phyloP scores from a whole-genome alignment of 2,888 invertebrate species.

The Xanthia togata region DNA sequence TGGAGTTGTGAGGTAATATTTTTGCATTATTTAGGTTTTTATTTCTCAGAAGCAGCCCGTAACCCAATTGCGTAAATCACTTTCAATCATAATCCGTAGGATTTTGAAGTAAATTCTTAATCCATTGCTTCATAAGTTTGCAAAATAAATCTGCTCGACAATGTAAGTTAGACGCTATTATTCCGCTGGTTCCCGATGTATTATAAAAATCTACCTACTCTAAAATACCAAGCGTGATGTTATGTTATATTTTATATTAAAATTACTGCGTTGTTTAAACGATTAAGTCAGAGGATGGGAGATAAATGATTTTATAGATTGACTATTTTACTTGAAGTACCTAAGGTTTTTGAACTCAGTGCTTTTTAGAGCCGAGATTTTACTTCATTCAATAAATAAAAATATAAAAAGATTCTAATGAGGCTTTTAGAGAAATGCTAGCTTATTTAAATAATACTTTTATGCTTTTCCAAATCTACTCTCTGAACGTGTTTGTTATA shows the following conservation, averaged over 20 bases:
- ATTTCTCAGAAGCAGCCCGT: too few species aligned
- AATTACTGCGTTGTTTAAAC: background rate
- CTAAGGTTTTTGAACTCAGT: background rate
- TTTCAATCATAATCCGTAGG: background rate
- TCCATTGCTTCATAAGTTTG: background rate
- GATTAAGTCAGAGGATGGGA: background rate
- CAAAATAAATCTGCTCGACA: background rate
- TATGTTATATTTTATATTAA: background rate
- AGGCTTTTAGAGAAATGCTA: background rate
- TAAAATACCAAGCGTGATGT: background rate
- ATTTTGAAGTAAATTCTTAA: background rate
- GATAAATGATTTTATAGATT: background rate
- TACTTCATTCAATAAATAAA: background rate
- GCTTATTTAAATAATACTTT: background rate
- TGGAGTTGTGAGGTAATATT: conserved; percentile 55
- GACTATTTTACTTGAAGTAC: background rate
- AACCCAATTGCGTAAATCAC: background rate
- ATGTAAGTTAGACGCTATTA: background rate
- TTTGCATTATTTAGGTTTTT: background rate
- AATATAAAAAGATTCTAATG: background rate
- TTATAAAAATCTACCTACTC: too few species aligned
- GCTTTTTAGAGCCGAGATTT: background rate
- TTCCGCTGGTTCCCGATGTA: background rate
- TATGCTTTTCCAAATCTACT: background rate
- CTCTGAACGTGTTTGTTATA: background rate